Evolutionary conservation across 2,797 vertebrate species (phyloP), one percentile per base, ranked within the genome.

Genomic region (Heliangelus exortis): DNA sequence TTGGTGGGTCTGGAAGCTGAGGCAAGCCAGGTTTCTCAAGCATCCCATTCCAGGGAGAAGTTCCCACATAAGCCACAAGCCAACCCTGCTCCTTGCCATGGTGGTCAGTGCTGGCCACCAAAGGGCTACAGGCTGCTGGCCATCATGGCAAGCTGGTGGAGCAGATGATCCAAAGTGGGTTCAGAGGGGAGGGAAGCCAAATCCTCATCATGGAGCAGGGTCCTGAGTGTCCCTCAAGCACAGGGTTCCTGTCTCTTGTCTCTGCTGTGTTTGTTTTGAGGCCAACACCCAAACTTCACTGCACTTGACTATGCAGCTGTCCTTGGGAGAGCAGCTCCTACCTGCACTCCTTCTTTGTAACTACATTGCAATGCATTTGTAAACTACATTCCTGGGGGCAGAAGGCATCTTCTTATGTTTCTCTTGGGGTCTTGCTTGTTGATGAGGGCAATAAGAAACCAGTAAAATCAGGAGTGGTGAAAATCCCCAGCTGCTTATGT

Each of bases 1-100:
- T 54, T 50, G 68, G 76, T 69, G 82, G 79, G 63, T 65, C 50
- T 2, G 5, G 69, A 0, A 5, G 76, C 75, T 59, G 53, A 29
- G 45, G 84, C 1, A 3, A 91, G 48, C 48, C 4, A 10, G 17
- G 74, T 14, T 78, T 36, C 69, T 89, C 54, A 63, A 48, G 68
- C 53, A 45, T 55, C 79, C 57, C 26, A 31, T 51, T 31, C n/a
- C 1, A 1, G 31, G 57, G 41, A 22, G 15, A 65, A 63, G 57
- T 41, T 31, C 23, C 39, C 0, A 0, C 31, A 11, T 55, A 59
- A 78, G 6, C 47, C 12, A 0, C 0, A 15, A 29, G 19, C 47
- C 77, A 82, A 18, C 51, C 47, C 57, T 39, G 53, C 48, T 63
- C 26, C 68, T 48, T 53, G n/a, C 31, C 2, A 0, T 1, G 17